Evolutionary conservation across 2,113 vertebrate genomes (phyloP), one percentile per base, ranked within the genome.

Genomic region (Syngnathus scovelli): DNA sequence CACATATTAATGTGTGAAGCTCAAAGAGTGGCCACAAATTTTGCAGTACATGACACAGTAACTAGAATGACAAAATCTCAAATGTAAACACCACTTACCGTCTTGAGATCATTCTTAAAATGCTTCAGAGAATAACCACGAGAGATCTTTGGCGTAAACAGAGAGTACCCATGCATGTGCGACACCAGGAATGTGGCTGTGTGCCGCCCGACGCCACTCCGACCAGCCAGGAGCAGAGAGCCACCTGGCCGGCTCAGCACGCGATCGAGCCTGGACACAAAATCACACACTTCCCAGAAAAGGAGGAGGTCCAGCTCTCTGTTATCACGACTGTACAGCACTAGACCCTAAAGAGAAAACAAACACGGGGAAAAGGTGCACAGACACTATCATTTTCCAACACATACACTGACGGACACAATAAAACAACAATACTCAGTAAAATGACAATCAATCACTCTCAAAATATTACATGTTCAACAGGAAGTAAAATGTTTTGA

Each of bases 91-190:
- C 16, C 37, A 48, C 84, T 86, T 85, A 96, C 97, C 54, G 86
- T 81, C 86, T 96, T 99, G 19, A 99, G 93, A 84, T 99, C 96
- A 71, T 84, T 94, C 88, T 85, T 96, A 89, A 99, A 99, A 43
- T 99, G 93, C 78, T 99, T 99, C 23, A 95, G 83, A 11, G 89
- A 83, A 74, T 99, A 99, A n/a, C 91, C 92, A 74, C 96, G 93
- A 72, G 94, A 94, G 78, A 98, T 90, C 81, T 93, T 97, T 6
- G 95, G 96, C 0, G 95, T 94, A 85, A 94, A 90, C 55, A 98
- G 72, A 6, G 89, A 72, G 48, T 93, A 93, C 60, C 93, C 93
- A 0, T 98, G 95, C 96, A 98, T 98, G 69, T 98, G 96, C 60
- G 94, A 93, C 78, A 98, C 95, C 54, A 99, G 84, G 36, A 90